Evolutionary conservation across 1,140 invertebrate species (phyloP).

Genomic region (Oppia nitens): DNA sequence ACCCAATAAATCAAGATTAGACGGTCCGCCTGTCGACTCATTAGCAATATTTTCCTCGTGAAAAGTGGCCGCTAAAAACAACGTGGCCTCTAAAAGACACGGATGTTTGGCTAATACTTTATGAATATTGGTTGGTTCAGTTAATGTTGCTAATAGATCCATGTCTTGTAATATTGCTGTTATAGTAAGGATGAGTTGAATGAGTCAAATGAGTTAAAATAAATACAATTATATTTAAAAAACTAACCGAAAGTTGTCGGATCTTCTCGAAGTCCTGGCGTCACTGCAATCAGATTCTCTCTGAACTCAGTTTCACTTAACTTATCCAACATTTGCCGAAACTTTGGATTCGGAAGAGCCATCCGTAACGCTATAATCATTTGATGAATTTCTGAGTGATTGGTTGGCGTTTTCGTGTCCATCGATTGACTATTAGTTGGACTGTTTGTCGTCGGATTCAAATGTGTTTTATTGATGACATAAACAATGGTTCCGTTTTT

Average conservation of each 20-base stretch:
- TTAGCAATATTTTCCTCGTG: constrained; percentile 9
- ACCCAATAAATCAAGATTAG: neutral
- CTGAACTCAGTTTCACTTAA: constrained; percentile 12
- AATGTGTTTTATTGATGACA: constrained; percentile 1
- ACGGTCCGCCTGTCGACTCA: neutral
- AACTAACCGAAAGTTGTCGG: constrained; percentile 8
- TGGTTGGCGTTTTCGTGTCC: neutral
- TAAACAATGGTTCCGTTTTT: constrained; percentile 12
- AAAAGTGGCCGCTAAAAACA: constrained; percentile 14
- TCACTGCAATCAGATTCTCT: constrained; percentile 15
- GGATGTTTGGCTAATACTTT: constrained; percentile 15
- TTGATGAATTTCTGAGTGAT: neutral
- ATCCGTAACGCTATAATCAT: constrained; percentile 11
- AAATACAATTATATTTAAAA: neutral
- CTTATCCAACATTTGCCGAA: constrained; percentile 11
- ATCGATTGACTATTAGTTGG: neutral
- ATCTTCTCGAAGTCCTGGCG: constrained; percentile 14
- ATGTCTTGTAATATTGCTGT: constrained; percentile 10
- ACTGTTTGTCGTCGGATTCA: neutral
- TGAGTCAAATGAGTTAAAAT: neutral
- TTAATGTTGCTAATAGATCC: constrained; percentile 4
- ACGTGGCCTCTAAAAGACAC: constrained; percentile 12
- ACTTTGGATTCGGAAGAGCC: constrained; percentile 12
- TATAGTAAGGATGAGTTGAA: neutral
- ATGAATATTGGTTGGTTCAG: constrained; percentile 5